A percentile compares a stretch with the other conserved stretches of the same genome.
phyloP scores from a whole-genome alignment of 2,113 vertebrate genomes.

The Paracanthobrama guichenoti region DNA sequence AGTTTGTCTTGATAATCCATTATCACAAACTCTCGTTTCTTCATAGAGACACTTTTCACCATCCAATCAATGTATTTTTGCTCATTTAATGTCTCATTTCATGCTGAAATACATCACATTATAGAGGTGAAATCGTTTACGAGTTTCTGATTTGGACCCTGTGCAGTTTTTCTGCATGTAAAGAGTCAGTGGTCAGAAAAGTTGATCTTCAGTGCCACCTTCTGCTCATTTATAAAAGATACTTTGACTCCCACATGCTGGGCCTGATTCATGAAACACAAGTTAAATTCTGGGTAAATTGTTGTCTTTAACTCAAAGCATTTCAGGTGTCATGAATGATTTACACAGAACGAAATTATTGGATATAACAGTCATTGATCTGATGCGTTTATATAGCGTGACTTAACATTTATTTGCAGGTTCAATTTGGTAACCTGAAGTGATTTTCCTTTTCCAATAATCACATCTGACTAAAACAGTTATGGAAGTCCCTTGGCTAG shows the following conservation, averaged over 20 bases:
- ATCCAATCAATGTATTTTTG: background rate
- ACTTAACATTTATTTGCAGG: too few relatives aligned
- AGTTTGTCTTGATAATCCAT: background rate
- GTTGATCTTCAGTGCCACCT: conserved; percentile 6
- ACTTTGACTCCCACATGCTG: background rate
- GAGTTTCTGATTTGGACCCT: background rate
- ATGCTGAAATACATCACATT: background rate
- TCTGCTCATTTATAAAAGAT: background rate
- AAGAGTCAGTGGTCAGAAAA: background rate
- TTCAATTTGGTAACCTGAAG: too few relatives aligned
- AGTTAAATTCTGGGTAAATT: background rate
- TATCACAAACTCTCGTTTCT: background rate
- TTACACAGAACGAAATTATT: background rate
- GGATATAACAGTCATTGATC: too few relatives aligned
- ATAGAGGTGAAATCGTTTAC: too few relatives aligned
- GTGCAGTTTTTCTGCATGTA: background rate
- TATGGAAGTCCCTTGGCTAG: background rate
- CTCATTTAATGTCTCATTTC: background rate
- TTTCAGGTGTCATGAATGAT: background rate
- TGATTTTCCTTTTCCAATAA: background rate
- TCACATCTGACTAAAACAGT: background rate
- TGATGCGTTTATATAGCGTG: too few relatives aligned
- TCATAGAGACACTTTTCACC: background rate
- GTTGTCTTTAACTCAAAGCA: background rate
- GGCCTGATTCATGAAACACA: background rate